Percentiles rank a stretch among this genome's conserved stretches.
These are phyloP conservation scores for Sardinella longiceps DNA, from an alignment of 2,797 vertebrate genomes.

Conservation along the genomic window DNA sequence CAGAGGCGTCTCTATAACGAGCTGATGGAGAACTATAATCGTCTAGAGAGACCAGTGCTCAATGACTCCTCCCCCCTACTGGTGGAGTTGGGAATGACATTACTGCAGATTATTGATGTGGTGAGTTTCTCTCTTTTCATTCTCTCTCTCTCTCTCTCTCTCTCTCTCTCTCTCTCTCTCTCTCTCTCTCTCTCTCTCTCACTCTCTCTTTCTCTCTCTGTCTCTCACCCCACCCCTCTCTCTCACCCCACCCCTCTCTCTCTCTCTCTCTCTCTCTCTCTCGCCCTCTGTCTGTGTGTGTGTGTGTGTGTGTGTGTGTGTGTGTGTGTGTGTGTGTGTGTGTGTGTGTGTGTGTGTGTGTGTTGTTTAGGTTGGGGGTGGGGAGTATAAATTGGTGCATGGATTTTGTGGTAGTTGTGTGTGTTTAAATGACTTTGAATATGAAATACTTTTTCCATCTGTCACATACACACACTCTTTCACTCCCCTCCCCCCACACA, in stretches of 20 bases:
- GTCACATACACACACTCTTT: background rate
- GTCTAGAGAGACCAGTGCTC: slow-evolving; percentile 84
- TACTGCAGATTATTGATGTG: slow-evolving; percentile 91
- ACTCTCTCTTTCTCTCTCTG: background rate
- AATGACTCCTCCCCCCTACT: slow-evolving; percentile 86
- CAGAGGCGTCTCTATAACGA: slow-evolving; percentile 85
- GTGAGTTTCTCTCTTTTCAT: slow-evolving; percentile 75
- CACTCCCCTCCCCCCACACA: background rate
- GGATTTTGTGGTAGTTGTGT: background rate
- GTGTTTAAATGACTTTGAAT: background rate
- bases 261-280: background rate
- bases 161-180: background rate
- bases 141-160: background rate
- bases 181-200: background rate
- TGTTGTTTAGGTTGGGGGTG: too few relatives aligned
- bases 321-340: too few relatives aligned
- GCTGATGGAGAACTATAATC: slow-evolving; percentile 84
- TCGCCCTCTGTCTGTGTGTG: background rate
- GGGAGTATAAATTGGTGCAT: too few relatives aligned
- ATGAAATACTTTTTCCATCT: background rate
- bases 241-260: background rate
- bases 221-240: background rate
- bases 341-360: too few relatives aligned
- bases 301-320: background rate
- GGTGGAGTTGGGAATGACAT: slow-evolving; percentile 85